Base-by-base conservation (phyloP, 1,140 invertebrate species). In the Solen grandis region DNA sequence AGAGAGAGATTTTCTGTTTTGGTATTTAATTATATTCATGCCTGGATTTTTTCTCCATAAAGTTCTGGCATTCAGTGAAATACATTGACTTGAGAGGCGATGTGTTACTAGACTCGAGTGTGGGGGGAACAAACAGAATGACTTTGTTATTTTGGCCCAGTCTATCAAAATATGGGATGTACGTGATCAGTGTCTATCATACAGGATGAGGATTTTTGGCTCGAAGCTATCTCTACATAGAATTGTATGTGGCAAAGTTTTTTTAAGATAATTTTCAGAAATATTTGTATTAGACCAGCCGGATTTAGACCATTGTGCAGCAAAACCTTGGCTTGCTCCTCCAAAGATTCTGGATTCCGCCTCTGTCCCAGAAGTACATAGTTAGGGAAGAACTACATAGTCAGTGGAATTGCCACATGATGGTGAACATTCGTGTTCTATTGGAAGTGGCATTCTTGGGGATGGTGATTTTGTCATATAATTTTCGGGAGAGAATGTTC, bases 241-340 rank as follows among this genome's bases (percentile, higher is more conserved):
- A 63, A 2, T 19, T 33, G 59, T 68, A 22, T 55, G 87, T 86
- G 0, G 88, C 38, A 73, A 94, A 93, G 84, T 93, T 84, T 74
- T 91, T 69, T 76, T 84, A 94, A 84, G 31, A 93, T 92, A 88
- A n/a, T n/a, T 92, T 86, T 33, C 27, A 88, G 93, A 93, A 77
- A 89, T 72, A 22, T 82, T 65, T 19, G 73, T 82, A 25, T 84
- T 91, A 87, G 93, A 93, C 92, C 93, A 93, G 13, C 93, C 93
- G 83, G 69, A 91, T 72, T 46, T 81, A 82, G 88, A 87, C 16
- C 91, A 90, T 41, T 85, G 83, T 65, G 90, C 92, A 35, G 88
- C 60, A 66, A 80, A 78, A 46, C 91, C 92, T 25, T 85, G 55
- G 65, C 91, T 91, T 22, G 90, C 91, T 85, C 90, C 90, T 86